A percentile compares a stretch with the other conserved stretches of the same genome.
Conservation (phyloP, 1,140 invertebrate genomes). For the Drosophila repleta region DNA sequence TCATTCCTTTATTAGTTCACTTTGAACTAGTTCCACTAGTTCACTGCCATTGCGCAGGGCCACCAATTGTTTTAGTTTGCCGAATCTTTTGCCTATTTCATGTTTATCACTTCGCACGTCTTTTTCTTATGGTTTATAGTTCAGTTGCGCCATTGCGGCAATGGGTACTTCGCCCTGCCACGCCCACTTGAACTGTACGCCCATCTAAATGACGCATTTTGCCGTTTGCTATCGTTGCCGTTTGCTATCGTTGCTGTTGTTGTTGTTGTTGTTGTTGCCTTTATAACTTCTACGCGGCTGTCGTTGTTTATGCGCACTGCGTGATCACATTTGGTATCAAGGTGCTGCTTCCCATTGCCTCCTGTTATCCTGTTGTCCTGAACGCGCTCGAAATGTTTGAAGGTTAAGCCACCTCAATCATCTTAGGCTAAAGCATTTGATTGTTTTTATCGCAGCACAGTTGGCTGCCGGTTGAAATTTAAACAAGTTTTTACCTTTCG, state of each 20-base stretch:
- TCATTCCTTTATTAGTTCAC: background rate
- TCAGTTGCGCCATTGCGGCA: slow-evolving; percentile 51
- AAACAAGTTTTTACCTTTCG: too few relatives aligned
- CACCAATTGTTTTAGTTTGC: background rate
- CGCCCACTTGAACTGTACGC: slow-evolving; percentile 16
- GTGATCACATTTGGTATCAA: slow-evolving; percentile 69
- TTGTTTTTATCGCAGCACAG: slow-evolving; percentile 1
- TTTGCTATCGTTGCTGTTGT: slow-evolving; percentile 8
- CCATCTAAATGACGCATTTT: slow-evolving; percentile 26
- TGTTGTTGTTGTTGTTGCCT: slow-evolving; percentile 20
- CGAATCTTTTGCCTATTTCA: slow-evolving; percentile 35
- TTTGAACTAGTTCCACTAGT: background rate
- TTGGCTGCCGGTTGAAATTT: background rate
- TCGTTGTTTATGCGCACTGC: slow-evolving; percentile 71
- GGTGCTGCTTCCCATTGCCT: slow-evolving; percentile 13
- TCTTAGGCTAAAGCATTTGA: background rate
- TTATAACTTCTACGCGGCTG: slow-evolving; percentile 40
- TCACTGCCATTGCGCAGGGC: slow-evolving; percentile 1
- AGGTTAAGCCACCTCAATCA: slow-evolving; percentile 12
- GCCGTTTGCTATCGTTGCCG: background rate
- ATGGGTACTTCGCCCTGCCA: slow-evolving; percentile 4
- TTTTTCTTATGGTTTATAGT: slow-evolving; percentile 67
- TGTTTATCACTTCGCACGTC: slow-evolving; percentile 75
- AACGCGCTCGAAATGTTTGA: background rate
- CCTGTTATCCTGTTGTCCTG: slow-evolving; percentile 6